phyloP scores from a whole-genome alignment of 2,888 invertebrate species.

The Notodonta ziczac region DNA sequence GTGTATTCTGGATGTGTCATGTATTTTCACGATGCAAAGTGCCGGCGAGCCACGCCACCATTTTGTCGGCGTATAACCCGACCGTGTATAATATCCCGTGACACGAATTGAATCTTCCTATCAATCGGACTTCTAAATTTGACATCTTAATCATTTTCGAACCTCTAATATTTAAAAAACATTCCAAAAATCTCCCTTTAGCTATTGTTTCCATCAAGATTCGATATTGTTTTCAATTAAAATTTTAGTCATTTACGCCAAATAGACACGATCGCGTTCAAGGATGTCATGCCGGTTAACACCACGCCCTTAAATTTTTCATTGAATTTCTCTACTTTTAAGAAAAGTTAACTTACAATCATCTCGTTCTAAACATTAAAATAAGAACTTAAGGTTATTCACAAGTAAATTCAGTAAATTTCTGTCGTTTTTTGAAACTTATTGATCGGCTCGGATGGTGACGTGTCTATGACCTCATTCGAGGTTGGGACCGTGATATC shows the following conservation, averaged over 20 bases:
- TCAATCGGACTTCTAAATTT: constrained; percentile 12
- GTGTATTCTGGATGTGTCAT: constrained; percentile 15
- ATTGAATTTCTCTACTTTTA: neutral
- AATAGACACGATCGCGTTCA: constrained; percentile 28
- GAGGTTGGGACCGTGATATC: constrained; percentile 26
- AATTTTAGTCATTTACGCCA: neutral
- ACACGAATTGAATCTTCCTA: constrained; percentile 7
- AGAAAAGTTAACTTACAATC: neutral
- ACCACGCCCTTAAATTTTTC: constrained; percentile 22
- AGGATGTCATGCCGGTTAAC: constrained; percentile 41
- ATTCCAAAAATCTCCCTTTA: constrained; percentile 28
- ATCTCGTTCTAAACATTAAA: neutral
- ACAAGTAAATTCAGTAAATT: neutral
- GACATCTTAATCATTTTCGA: constrained; percentile 13
- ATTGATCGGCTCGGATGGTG: constrained; percentile 24
- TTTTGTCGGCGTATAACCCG: constrained; percentile 66
- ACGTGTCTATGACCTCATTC: constrained; percentile 62
- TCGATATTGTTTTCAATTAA: constrained; percentile 30
- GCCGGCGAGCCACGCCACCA: constrained; percentile 71
- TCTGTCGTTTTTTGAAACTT: neutral
- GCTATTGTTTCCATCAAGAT: constrained; percentile 19
- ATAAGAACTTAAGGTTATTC: neutral
- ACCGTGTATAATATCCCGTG: constrained; percentile 28
- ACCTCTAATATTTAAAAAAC: constrained; percentile 22
- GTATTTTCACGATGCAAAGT: constrained; percentile 34